Evolutionary conservation across 2,888 invertebrate genomes (phyloP).

Genomic region (Meliscaeva auricollis): DNA sequence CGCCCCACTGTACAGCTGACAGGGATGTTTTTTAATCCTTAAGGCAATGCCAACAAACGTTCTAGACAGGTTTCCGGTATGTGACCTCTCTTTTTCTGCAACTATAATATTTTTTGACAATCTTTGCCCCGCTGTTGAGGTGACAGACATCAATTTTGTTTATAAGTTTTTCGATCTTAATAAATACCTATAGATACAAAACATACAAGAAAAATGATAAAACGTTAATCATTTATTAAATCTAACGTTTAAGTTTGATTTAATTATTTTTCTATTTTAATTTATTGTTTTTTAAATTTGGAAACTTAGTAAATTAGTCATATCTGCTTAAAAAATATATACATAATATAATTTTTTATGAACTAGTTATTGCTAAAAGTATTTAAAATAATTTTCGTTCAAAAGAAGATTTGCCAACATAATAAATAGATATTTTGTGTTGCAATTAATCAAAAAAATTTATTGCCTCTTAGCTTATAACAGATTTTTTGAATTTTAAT

Average conservation of each 20-base stretch:
- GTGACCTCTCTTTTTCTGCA: too few relatives aligned
- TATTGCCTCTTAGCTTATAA: slow-evolving; percentile 38
- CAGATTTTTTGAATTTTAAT: neutral
- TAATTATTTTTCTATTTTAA: neutral
- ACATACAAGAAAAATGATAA: too few relatives aligned
- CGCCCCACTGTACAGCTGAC: too few relatives aligned
- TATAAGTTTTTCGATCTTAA: too few relatives aligned
- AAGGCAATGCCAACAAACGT: too few relatives aligned
- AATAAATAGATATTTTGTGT: slow-evolving; percentile 17
- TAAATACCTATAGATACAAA: too few relatives aligned
- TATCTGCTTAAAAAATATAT: neutral
- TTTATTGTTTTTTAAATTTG: neutral
- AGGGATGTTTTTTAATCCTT: too few relatives aligned
- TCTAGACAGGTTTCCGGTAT: too few relatives aligned
- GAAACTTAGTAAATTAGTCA: neutral
- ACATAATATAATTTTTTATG: neutral
- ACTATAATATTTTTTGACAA: too few relatives aligned
- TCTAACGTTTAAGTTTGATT: neutral
- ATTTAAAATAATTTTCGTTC: neutral
- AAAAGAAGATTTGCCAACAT: slow-evolving; percentile 6
- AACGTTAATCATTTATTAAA: too few relatives aligned
- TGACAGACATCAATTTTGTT: too few relatives aligned
- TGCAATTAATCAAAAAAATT: slow-evolving; percentile 30
- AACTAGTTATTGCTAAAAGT: neutral
- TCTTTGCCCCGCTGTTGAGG: too few relatives aligned